Conservation (phyloP, 2,888 invertebrate species). For the Drosophila atripex region DNA sequence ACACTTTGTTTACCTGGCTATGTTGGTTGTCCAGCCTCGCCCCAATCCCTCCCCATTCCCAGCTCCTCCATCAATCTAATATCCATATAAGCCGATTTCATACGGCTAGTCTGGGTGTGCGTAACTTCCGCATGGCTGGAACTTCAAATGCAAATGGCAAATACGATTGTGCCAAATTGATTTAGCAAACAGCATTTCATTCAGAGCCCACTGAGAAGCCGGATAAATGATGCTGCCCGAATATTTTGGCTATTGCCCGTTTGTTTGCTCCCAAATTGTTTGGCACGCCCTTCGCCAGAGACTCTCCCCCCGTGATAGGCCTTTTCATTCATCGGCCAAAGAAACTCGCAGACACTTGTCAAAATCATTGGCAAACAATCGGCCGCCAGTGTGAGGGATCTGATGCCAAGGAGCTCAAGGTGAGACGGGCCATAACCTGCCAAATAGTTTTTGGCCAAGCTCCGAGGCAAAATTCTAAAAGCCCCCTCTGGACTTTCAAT, state of each 20-base stretch:
- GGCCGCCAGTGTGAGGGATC: slow-evolving; percentile 24
- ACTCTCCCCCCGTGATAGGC: slow-evolving; percentile 49
- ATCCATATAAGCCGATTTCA: slow-evolving; percentile 7
- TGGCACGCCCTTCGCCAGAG: slow-evolving; percentile 61
- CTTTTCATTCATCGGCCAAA: slow-evolving; percentile 64
- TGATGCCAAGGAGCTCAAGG: slow-evolving; percentile 64
- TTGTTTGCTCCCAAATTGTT: slow-evolving; percentile 38
- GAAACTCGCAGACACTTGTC: slow-evolving; percentile 65
- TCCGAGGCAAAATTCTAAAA: slow-evolving; percentile 42
- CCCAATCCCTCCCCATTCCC: neutral
- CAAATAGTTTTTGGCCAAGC: slow-evolving; percentile 51
- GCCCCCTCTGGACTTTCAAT: slow-evolving; percentile 58
- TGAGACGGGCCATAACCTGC: slow-evolving; percentile 38
- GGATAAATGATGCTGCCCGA: slow-evolving; percentile 18
- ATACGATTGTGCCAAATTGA: slow-evolving; percentile 63
- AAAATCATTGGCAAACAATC: slow-evolving; percentile 62
- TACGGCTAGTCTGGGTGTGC: slow-evolving; percentile 10
- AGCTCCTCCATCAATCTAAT: neutral
- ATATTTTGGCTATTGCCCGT: slow-evolving; percentile 29
- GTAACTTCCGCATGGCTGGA: slow-evolving; percentile 61
- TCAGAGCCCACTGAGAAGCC: slow-evolving; percentile 28
- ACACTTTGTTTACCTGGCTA: slow-evolving; percentile 2
- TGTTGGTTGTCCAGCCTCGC: slow-evolving; percentile 8
- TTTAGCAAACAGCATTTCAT: slow-evolving; percentile 59
- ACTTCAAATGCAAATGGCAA: slow-evolving; percentile 58